phyloP scores from a whole-genome alignment of 2,797 vertebrate species.

The Aplochiton taeniatus region DNA sequence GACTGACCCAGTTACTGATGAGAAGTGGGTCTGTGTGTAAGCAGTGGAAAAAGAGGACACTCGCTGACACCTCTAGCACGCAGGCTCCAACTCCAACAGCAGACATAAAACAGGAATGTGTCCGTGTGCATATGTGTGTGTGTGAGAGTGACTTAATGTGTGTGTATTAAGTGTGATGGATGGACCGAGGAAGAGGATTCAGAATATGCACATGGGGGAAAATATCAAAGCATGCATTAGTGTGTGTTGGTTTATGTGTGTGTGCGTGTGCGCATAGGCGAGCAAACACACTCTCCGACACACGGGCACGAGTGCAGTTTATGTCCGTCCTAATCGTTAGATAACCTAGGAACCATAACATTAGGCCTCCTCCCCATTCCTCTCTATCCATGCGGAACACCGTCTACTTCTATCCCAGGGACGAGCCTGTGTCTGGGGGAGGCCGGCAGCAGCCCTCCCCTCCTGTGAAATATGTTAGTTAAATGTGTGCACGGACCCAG shows the following conservation, averaged over 20 bases:
- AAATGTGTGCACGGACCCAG: too few relatives aligned
- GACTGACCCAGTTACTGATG: constrained; percentile 69
- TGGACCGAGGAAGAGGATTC: neutral
- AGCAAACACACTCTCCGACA: neutral
- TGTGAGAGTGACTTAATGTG: constrained; percentile 3
- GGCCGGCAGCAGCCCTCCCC: neutral
- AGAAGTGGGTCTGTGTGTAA: constrained; percentile 42
- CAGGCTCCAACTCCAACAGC: constrained; percentile 42
- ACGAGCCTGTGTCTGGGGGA: neutral
- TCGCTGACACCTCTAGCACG: constrained; percentile 50
- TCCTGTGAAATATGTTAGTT: neutral
- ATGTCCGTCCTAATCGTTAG: constrained; percentile 3
- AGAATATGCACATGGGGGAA: neutral
- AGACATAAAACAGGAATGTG: constrained; percentile 38
- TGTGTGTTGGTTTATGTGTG: constrained; percentile 1
- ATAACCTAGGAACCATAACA: constrained; percentile 8
- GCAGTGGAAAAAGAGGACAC: constrained; percentile 48
- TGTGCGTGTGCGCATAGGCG: constrained; percentile 3
- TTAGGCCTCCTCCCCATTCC: neutral
- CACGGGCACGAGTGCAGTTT: neutral
- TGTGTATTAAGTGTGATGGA: neutral
- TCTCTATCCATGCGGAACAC: neutral
- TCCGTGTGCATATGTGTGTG: constrained; percentile 2
- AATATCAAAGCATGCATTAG: neutral
- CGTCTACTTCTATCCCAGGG: neutral